Percentiles rank a stretch among this genome's conserved stretches.
These are phyloP conservation scores for Pogonus chalceus DNA, from an alignment of 1,140 invertebrate species.

Conservation along the genomic window DNA sequence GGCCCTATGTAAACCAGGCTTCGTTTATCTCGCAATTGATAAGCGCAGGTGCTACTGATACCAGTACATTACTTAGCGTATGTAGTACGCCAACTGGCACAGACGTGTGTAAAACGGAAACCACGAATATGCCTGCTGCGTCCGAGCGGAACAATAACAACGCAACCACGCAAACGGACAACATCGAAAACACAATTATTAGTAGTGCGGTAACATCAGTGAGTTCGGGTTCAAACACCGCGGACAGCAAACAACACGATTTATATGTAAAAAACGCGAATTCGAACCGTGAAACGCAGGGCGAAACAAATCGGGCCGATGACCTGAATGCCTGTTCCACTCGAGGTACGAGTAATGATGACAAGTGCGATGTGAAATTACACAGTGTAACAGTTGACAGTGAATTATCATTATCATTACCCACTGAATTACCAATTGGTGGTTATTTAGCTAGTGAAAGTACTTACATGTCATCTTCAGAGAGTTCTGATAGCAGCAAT, in stretches of 20 bases:
- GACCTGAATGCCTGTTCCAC: too few relatives aligned
- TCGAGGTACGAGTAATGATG: neutral
- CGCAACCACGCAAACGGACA: neutral
- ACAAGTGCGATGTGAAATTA: neutral
- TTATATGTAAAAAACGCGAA: too few relatives aligned
- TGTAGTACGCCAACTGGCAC: neutral
- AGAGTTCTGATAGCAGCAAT: constrained; percentile 40
- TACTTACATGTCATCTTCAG: constrained; percentile 41
- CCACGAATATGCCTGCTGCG: constrained; percentile 6
- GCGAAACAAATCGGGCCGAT: too few relatives aligned
- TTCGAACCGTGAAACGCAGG: neutral
- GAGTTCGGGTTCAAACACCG: neutral
- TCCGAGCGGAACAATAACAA: constrained; percentile 9
- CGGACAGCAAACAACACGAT: too few relatives aligned
- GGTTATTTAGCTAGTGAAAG: constrained; percentile 47
- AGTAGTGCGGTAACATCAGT: neutral
- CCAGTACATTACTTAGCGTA: neutral
- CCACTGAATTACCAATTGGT: too few relatives aligned
- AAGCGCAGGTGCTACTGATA: constrained; percentile 18
- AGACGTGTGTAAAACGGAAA: constrained; percentile 1
- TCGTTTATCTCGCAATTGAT: constrained; percentile 26
- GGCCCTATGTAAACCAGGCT: constrained; percentile 23
- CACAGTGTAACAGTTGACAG: constrained; percentile 5
- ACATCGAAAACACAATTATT: neutral
- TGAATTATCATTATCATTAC: constrained; percentile 10